Conservation (phyloP, 2,113 vertebrate genomes). For the Gavia stellata region DNA sequence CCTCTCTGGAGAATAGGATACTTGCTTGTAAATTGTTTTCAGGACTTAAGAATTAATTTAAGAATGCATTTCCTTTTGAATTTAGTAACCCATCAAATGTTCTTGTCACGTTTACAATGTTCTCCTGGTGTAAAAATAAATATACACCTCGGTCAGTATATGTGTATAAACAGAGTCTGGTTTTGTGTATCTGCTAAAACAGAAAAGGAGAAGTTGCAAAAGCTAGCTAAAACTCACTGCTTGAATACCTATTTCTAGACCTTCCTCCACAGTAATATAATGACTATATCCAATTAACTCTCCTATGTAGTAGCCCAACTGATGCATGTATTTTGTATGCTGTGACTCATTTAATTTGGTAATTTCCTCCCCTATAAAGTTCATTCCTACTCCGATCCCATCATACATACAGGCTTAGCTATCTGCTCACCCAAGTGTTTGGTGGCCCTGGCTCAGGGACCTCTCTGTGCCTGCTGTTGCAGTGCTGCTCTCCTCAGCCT, state of each 20-base stretch:
- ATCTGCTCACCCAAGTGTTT: neutral
- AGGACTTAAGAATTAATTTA: neutral
- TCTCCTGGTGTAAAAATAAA: neutral
- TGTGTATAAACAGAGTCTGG: neutral
- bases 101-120: neutral
- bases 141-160: neutral
- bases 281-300: neutral
- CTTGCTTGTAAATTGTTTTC: neutral
- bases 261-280: neutral
- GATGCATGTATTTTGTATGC: neutral
- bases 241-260: neutral
- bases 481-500: neutral
- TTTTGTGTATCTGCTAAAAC: neutral
- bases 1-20: neutral
- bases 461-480: neutral
- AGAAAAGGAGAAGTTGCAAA: neutral
- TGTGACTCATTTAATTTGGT: neutral
- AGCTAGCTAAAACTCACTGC: neutral
- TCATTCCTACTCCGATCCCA: neutral
- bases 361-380: neutral
- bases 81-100: neutral
- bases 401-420: neutral
- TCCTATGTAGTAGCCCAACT: neutral
- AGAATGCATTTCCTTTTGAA: neutral
- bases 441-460: neutral